Conservation (phyloP, 2,113 vertebrate species). For the Semicossyphus pulcher region DNA sequence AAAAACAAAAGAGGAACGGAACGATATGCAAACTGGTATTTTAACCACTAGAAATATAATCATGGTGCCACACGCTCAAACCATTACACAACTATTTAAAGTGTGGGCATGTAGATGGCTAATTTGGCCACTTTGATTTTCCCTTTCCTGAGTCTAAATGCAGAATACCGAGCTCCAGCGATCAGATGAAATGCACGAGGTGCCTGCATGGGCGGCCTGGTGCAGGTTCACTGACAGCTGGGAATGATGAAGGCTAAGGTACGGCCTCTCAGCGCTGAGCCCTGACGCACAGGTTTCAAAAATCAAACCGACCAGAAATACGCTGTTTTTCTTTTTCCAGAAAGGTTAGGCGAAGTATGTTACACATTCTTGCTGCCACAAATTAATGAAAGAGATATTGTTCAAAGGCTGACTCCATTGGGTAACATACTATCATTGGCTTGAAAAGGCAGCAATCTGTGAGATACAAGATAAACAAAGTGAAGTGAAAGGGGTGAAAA, state of each 20-base stretch:
- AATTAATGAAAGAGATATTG: slow-evolving; percentile 9
- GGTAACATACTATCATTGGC: slow-evolving; percentile 62
- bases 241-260: slow-evolving; percentile 66
- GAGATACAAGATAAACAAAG: slow-evolving; percentile 75
- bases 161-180: slow-evolving; percentile 60
- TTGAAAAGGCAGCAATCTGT: slow-evolving; percentile 35
- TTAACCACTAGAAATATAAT: slow-evolving; percentile 52
- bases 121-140: slow-evolving; percentile 72
- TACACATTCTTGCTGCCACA: slow-evolving; percentile 7
- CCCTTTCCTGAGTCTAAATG: slow-evolving; percentile 69
- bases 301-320: slow-evolving; percentile 5
- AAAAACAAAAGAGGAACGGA: slow-evolving; percentile 14
- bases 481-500: slow-evolving; percentile 62
- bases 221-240: slow-evolving; percentile 65
- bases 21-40: slow-evolving; percentile 45
- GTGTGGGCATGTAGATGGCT: slow-evolving; percentile 52
- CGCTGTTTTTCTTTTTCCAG: not conserved
- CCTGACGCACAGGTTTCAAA: slow-evolving; percentile 22
- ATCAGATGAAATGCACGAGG: slow-evolving; percentile 64
- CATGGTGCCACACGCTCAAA: slow-evolving; percentile 61
- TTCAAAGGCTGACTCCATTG: slow-evolving; percentile 22
- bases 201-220: slow-evolving; percentile 22
- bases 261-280: slow-evolving; percentile 33
- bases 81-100: slow-evolving; percentile 74
- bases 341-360: not conserved